Evolutionary conservation across 2,888 invertebrate species (phyloP).

Genomic region (Philereme vetulata): DNA sequence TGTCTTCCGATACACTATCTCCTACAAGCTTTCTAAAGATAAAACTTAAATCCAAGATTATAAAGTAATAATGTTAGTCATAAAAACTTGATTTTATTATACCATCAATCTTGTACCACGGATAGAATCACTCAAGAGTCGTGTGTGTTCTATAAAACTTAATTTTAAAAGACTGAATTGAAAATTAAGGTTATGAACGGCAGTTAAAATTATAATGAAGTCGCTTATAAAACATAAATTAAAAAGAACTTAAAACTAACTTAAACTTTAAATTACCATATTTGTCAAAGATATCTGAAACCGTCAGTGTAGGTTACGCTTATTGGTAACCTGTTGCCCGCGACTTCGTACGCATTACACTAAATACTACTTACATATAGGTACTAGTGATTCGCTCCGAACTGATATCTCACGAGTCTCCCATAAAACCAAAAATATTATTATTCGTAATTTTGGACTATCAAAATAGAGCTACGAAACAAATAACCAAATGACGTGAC

Average conservation of each 20-base stretch:
- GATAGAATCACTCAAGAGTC: conserved; percentile 44
- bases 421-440: too few relatives aligned
- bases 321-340: too few relatives aligned
- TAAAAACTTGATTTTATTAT: conserved; percentile 77
- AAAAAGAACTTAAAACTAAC: conserved; percentile 4
- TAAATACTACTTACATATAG: too few relatives aligned
- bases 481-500: too few relatives aligned
- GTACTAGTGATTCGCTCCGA: too few relatives aligned
- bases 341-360: too few relatives aligned
- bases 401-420: too few relatives aligned
- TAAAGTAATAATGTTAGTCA: conserved; percentile 73
- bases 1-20: conserved; percentile 74
- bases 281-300: too few relatives aligned
- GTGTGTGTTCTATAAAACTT: conserved; percentile 61
- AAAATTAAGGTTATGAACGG: conserved; percentile 20
- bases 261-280: too few relatives aligned
- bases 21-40: conserved; percentile 76
- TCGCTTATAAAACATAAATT: conserved; percentile 16
- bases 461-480: too few relatives aligned
- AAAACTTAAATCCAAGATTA: conserved; percentile 78
- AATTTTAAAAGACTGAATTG: conserved; percentile 23
- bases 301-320: too few relatives aligned
- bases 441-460: too few relatives aligned
- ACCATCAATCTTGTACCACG: conserved; percentile 77
- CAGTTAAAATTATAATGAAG: conserved; percentile 23